Percentiles rank a stretch among this genome's conserved stretches.
Conservation (phyloP, 2,797 vertebrate species). For the Rhinatrema bivittatum region DNA sequence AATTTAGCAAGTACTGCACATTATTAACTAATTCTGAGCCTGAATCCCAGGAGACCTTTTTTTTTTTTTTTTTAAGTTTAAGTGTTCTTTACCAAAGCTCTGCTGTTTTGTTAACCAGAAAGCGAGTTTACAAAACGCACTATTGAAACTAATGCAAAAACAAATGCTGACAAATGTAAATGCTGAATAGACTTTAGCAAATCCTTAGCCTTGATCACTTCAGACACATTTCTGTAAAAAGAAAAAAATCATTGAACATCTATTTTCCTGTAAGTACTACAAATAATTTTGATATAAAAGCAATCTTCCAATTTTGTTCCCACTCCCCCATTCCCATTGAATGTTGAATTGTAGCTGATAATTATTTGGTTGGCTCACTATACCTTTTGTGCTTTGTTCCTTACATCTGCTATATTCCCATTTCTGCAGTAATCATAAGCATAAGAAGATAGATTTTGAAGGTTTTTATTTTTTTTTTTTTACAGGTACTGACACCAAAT, state of each 20-base stretch:
- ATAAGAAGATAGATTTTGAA: too few relatives aligned
- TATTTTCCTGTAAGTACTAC: conserved; percentile 17
- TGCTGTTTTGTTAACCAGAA: conserved; percentile 57
- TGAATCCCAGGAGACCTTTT: conserved; percentile 58
- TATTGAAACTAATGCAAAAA: conserved; percentile 50
- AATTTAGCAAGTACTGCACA: conserved; percentile 72
- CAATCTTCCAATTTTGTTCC: conserved; percentile 28
- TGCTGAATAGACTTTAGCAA: conserved; percentile 9
- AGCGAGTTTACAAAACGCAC: conserved; percentile 43
- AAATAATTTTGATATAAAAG: conserved; percentile 16
- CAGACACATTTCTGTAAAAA: conserved; percentile 30
- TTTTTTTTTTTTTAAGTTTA: conserved; percentile 44
- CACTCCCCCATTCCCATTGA: too few relatives aligned
- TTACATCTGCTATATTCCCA: conserved; percentile 24
- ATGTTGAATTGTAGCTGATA: too few relatives aligned
- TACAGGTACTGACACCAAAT: too few relatives aligned
- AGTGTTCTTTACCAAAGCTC: conserved; percentile 62
- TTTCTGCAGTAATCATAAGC: too few relatives aligned
- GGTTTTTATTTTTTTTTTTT: too few relatives aligned
- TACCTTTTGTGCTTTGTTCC: too few relatives aligned
- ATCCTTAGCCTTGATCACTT: conserved; percentile 23
- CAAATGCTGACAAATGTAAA: conserved; percentile 47
- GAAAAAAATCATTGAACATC: conserved; percentile 1
- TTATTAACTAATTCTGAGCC: conserved; percentile 74
- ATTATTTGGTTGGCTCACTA: too few relatives aligned